Evolutionary conservation across 1,140 invertebrate genomes (phyloP), one percentile per base, ranked within the genome.

Genomic region (Ips nitidus): DNA sequence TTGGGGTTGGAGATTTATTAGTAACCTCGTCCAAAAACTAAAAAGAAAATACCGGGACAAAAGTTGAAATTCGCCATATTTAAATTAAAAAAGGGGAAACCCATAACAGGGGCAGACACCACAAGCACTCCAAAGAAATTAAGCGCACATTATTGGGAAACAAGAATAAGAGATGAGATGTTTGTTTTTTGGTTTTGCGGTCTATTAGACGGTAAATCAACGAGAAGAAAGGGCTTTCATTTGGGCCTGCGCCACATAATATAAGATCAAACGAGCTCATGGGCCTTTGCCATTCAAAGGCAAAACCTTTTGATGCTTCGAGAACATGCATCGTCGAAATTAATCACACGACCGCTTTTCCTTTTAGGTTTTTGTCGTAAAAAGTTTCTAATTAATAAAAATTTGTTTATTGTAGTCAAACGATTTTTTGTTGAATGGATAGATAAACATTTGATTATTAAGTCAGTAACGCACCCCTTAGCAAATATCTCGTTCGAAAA

Each of bases 161-260:
- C 69, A 71, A 71, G 69, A 71, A 66, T 71, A 66, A 66, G 69
- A 71, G 69, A 71, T 61, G 69, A 71, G 57, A 66, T 66, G 69
- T 71, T 71, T 71, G 69, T 71, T 71, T 62, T 71, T 71, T 71
- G 69, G 69, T 71, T 71, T 71, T 71, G 63, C 63, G 69, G 69
- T 71, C 63, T 71, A 71, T 71, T 71, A 71, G 69, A 71, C 61
- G 63, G 69, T 45, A 66, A 71, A 71, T 71, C 69, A 64, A 63
- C 57, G 52, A 66, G 56, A 61, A 71, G 69, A 71, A 64, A 66
- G 61, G 69, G 63, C 69, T 71, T 71, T 70, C 53, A 70, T 70
- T 70, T 66, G 40, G 50, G 69, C 69, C 61, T 71, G 69, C 69
- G 69, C 64, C 63, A 66, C 59, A 71, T 71, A 71, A 71, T 71